Conservation (phyloP, 2,113 vertebrate species). For the Trogon melanurus region DNA sequence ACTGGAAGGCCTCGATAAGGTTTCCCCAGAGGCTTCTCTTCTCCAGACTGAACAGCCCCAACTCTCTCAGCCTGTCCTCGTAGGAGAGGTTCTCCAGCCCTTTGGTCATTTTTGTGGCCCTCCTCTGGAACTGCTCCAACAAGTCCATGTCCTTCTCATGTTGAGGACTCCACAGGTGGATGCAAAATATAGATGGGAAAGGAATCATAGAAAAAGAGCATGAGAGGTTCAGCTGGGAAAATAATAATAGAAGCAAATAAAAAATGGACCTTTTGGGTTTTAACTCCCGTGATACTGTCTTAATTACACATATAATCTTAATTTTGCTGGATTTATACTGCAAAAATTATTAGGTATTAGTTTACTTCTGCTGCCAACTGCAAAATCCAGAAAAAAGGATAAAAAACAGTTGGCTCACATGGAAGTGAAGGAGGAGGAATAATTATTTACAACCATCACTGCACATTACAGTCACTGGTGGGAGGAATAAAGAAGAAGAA, state of each 20-base stretch:
- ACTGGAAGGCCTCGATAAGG: too few species aligned
- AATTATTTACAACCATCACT: not conserved
- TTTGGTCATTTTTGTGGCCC: too few species aligned
- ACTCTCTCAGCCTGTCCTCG: too few species aligned
- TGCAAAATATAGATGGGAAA: not conserved
- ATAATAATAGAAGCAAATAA: not conserved
- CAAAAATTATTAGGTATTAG: not conserved
- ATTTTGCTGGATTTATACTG: not conserved
- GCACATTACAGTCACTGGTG: not conserved
- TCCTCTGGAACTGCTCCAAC: too few species aligned
- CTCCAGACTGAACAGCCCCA: too few species aligned
- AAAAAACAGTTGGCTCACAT: not conserved
- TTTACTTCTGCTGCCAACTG: not conserved
- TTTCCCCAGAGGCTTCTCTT: too few species aligned
- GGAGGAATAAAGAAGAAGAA: not conserved
- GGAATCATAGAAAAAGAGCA: not conserved
- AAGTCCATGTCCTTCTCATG: too few species aligned
- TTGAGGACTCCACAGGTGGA: too few species aligned
- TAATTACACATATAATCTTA: not conserved
- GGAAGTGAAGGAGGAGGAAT: not conserved
- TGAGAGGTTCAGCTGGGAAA: not conserved
- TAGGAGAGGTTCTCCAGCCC: too few species aligned
- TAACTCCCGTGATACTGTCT: not conserved
- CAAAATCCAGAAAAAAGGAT: not conserved
- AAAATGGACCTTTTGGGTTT: not conserved